Base-by-base conservation (phyloP, 2,888 invertebrate genomes). In the Hemithea aestivaria region DNA sequence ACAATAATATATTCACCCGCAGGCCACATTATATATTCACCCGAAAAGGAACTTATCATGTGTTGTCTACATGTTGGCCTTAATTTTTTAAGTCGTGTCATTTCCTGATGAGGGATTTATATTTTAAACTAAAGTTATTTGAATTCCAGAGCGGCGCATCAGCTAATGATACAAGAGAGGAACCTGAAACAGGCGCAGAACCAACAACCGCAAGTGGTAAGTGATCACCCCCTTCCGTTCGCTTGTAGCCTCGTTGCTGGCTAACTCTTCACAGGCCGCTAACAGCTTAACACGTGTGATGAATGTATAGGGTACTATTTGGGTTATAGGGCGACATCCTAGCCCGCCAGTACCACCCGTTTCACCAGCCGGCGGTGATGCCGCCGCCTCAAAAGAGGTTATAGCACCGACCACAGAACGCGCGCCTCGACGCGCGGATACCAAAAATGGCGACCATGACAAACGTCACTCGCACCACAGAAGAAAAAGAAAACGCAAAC, bases 101-200 rank as follows among this genome's bases (percentile, higher is more conserved):
- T n/a, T n/a, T n/a, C n/a, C n/a, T n/a, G n/a, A n/a, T n/a, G n/a
- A n/a, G n/a, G n/a, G n/a, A n/a, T n/a, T n/a, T n/a, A n/a, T n/a
- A n/a, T n/a, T n/a, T n/a, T n/a, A n/a, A n/a, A n/a, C n/a, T n/a
- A n/a, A n/a, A n/a, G n/a, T n/a, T n/a, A n/a, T n/a, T n/a, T n/a
- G n/a, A n/a, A n/a, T 62, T 58, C 7, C 69, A 88, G 88, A 68
- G 98, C 98, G 43, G 98, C 98, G 35, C 96, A 97, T 77, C 93
- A 95, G 62, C 87, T 96, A 40, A 88, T 96, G 64, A 87, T 92
- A 47, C 92, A 93, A 59, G 94, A 94, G 70, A 79, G 72, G 48
- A 84, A 82, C 56, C 51, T 84, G 40, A 88, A 88, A 58, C 85
- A 84, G 64, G 77, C 70, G 35, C 87, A 88, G 54, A 78, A 65